Evolutionary conservation across 2,113 vertebrate species (phyloP).

Genomic region (Amazona vittata): DNA sequence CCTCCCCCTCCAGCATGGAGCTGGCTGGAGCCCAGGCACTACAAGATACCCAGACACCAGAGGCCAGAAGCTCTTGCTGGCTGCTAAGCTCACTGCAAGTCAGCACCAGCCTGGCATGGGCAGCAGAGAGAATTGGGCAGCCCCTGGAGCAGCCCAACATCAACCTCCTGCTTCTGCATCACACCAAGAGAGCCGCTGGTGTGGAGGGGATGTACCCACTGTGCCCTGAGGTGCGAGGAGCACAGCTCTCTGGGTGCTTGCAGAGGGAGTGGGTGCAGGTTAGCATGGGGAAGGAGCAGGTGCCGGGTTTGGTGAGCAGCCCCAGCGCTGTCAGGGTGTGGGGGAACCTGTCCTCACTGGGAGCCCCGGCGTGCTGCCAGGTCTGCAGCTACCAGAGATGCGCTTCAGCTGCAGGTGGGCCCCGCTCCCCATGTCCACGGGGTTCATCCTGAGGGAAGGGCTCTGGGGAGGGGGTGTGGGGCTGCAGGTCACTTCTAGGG

Average conservation of each 20-base stretch:
- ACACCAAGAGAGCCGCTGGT: neutral
- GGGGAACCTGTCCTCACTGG: neutral
- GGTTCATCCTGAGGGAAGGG: accelerated
- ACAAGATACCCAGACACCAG: neutral
- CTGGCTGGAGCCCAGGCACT: neutral
- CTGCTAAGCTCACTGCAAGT: neutral
- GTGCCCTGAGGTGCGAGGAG: neutral
- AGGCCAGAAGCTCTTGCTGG: neutral
- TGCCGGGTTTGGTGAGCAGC: neutral
- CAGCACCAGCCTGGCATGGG: neutral
- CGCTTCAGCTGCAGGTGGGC: accelerated
- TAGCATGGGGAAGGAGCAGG: neutral
- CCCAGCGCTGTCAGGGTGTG: neutral
- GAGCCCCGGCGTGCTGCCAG: neutral
- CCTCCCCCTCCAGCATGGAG: accelerated
- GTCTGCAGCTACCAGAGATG: neutral
- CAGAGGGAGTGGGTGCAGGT: neutral
- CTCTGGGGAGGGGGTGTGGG: accelerated
- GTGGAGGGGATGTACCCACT: accelerated
- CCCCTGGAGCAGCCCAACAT: neutral
- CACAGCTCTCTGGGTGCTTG: accelerated
- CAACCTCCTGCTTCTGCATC: neutral
- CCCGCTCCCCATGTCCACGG: accelerated
- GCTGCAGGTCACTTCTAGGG: neutral
- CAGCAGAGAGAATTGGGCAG: neutral